Percentiles rank a stretch among this genome's conserved stretches.
These are phyloP conservation scores for Palloptera scutellata DNA, from an alignment of 2,888 invertebrate genomes.

Conservation along the genomic window DNA sequence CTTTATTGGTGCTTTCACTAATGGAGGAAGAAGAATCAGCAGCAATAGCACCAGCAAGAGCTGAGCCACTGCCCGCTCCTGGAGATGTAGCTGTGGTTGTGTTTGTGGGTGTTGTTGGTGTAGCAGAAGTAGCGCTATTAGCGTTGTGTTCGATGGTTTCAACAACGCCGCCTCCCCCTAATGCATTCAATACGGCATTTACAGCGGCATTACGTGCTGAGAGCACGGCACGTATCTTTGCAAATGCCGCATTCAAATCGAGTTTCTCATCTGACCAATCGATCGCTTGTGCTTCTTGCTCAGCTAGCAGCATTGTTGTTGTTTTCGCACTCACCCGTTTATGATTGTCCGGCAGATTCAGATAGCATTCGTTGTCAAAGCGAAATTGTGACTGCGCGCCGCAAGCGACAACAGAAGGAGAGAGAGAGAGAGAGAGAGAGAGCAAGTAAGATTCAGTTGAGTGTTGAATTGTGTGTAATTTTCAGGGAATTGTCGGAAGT, in stretches of 20 bases:
- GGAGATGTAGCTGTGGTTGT: slow-evolving; percentile 43
- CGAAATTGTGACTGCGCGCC: slow-evolving; percentile 93
- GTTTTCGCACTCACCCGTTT: slow-evolving; percentile 74
- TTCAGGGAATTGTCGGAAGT: no score
- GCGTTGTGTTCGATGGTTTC: slow-evolving; percentile 17
- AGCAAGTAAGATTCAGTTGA: no score
- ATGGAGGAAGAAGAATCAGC: no score
- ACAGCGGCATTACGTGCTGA: slow-evolving; percentile 54
- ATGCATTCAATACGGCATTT: slow-evolving; percentile 37
- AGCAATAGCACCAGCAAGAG: slow-evolving; percentile 26
- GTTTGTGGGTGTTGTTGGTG: slow-evolving; percentile 58
- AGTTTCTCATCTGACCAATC: slow-evolving; percentile 57
- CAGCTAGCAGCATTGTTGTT: slow-evolving; percentile 47
- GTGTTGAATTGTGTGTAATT: no score
- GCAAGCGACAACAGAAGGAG: no score
- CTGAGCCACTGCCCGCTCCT: slow-evolving; percentile 22
- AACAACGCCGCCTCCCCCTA: slow-evolving; percentile 29
- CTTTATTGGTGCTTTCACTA: slow-evolving; percentile 29
- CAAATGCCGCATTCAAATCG: slow-evolving; percentile 56
- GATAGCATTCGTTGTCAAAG: slow-evolving; percentile 99
- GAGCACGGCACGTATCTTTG: slow-evolving; percentile 55
- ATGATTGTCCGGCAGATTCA: slow-evolving; percentile 97
- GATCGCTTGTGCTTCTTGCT: slow-evolving; percentile 55
- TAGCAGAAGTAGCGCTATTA: slow-evolving; percentile 15
- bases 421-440: no score